A percentile compares a stretch with the other conserved stretches of the same genome.
Evolutionary conservation across 2,888 invertebrate species (phyloP).

Genomic region (Caenorhabditis angaria): DNA sequence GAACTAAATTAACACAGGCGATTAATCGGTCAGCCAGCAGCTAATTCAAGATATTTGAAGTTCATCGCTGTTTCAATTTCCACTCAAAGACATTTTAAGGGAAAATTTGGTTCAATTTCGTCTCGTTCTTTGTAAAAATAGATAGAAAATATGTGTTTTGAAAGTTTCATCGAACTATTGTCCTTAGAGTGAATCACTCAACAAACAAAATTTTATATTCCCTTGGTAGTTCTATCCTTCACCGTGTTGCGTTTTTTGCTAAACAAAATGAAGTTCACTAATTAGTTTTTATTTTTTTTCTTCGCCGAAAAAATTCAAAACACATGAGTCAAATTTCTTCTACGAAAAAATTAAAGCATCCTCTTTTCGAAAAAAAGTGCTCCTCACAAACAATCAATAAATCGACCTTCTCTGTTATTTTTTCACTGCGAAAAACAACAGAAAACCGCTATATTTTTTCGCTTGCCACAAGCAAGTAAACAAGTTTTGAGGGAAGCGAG

Average conservation of each 20-base stretch:
- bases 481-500: slow-evolving; percentile 16
- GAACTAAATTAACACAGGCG: too few relatives aligned
- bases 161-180: not conserved
- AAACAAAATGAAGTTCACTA: not conserved
- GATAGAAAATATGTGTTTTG: not conserved
- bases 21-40: too few relatives aligned
- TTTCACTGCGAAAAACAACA: not conserved
- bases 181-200: not conserved
- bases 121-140: not conserved
- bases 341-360: not conserved
- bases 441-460: slow-evolving; percentile 6
- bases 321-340: too few relatives aligned
- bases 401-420: slow-evolving; percentile 1
- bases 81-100: too few relatives aligned
- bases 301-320: not conserved
- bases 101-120: too few relatives aligned
- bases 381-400: not conserved
- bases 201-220: not conserved
- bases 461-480: slow-evolving; percentile 25
- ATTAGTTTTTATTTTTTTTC: not conserved
- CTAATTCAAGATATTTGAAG: too few relatives aligned
- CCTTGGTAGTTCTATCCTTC: not conserved
- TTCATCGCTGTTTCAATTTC: too few relatives aligned
- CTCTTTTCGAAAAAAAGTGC: not conserved
- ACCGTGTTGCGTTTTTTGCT: not conserved